Base-by-base conservation (phyloP, 2,797 vertebrate genomes). In the Cygnus olor region DNA sequence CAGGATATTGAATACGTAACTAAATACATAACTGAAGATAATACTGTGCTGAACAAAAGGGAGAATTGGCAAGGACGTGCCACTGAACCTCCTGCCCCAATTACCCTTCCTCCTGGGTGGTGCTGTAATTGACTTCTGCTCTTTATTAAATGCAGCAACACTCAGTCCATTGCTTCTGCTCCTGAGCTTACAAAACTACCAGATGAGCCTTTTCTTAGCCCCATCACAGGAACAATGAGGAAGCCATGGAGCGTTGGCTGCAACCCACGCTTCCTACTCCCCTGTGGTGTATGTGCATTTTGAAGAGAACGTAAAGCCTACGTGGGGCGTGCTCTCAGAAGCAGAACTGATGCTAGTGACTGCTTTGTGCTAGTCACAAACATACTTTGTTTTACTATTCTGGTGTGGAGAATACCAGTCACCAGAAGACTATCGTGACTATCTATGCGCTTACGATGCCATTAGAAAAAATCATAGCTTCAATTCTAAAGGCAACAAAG, bases 61-160 rank as follows among this genome's bases (percentile, higher is more conserved):
- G 36, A 91, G 24, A 38, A 12, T 3, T 64, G 57, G 78, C 71
- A 82, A 90, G 85, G 68, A 76, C n/a, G 25, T 65, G 36, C 28
- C 28, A 21, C 76, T 83, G 90, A 85, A 78, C 42, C 81, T 80
- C 65, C 70, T 80, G 27, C 81, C 85, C 42, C 83, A 89, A 80
- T 91, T 95, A 94, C 66, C 81, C 54, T 79, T 32, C 4, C 30
- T 88, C 40, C 66, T 93, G 78, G 3, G 0, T 56, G 83, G 64
- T 61, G 42, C 44, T 51, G 6, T 91, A 87, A 95, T 95, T 94
- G 74, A 91, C 68, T 94, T 87, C 83, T 91, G 40, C 36, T 88
- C 57, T 82, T 79, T 94, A 54, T 54, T 73, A 87, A 85, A 91
- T 13, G 32, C 60, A 69, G 71, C 53, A 89, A 34, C 42, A 73